These are phyloP conservation scores for Eupithecia inturbata DNA, from an alignment of 2,888 invertebrate species.

Conservation along the genomic window DNA sequence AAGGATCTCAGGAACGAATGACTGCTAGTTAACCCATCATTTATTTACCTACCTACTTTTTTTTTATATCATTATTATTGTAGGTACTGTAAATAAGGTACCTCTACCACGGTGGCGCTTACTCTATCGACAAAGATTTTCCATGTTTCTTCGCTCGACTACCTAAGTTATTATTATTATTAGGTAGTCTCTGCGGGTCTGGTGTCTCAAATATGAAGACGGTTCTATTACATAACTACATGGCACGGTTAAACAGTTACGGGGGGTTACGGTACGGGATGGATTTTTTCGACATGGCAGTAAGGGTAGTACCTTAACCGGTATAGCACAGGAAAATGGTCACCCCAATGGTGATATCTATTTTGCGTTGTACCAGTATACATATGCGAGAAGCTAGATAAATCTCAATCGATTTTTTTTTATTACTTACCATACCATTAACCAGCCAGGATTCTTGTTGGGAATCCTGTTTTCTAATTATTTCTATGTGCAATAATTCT, in stretches of 20 bases:
- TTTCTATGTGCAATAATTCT: background rate
- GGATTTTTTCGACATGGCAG: no score
- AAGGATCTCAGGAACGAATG: background rate
- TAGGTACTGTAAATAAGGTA: background rate
- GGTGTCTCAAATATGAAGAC: no score
- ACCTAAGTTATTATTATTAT: no score
- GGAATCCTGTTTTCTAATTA: background rate
- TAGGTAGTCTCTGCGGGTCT: no score
- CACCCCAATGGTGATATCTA: no score
- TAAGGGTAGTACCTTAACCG: no score
- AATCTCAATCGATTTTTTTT: background rate
- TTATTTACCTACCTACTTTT: no score
- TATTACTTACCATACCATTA: background rate
- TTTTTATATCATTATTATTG: background rate
- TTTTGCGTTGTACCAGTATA: background rate
- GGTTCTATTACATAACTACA: slow-evolving; percentile 2
- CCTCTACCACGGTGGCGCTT: background rate
- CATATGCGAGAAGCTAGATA: background rate
- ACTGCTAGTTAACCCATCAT: background rate
- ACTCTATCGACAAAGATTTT: background rate
- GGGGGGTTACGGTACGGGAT: no score
- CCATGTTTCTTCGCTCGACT: no score
- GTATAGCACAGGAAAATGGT: no score
- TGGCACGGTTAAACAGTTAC: no score
- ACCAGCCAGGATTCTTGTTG: background rate